Evolutionary conservation across 2,113 vertebrate genomes (phyloP).

Genomic region (Smithornis capensis): DNA sequence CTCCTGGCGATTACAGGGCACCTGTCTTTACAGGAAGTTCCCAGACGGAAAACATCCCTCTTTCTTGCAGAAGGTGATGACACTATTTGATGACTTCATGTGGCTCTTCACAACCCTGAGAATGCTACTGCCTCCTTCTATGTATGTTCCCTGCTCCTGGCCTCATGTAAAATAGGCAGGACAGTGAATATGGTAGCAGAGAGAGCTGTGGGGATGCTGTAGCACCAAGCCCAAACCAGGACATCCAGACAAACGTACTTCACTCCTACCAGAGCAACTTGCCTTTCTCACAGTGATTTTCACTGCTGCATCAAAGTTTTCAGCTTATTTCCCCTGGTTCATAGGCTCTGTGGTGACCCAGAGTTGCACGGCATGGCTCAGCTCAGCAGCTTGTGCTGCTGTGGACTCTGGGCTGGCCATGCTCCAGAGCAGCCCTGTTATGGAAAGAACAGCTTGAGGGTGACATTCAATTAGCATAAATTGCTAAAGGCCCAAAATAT

Average conservation of each 20-base stretch:
- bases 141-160: not conserved
- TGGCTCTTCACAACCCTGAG: not conserved
- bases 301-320: not conserved
- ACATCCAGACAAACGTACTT: not conserved
- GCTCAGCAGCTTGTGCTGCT: not conserved
- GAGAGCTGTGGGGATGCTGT: not conserved
- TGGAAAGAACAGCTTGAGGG: conserved; percentile 32
- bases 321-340: not conserved
- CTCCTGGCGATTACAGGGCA: not conserved
- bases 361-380: not conserved
- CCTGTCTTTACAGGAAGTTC: not conserved
- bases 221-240: not conserved
- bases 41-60: not conserved
- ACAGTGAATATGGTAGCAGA: not conserved
- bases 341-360: not conserved
- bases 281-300: not conserved
- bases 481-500: not conserved
- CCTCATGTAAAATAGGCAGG: not conserved
- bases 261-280: not conserved
- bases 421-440: not conserved
- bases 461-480: conserved; percentile 21
- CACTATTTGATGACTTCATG: not conserved
- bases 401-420: not conserved
- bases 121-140: not conserved
- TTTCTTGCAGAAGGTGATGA: not conserved